Percentiles rank a stretch among this genome's conserved stretches.
Evolutionary conservation across 2,113 vertebrate species (phyloP).

Genomic region (Cygnus atratus): DNA sequence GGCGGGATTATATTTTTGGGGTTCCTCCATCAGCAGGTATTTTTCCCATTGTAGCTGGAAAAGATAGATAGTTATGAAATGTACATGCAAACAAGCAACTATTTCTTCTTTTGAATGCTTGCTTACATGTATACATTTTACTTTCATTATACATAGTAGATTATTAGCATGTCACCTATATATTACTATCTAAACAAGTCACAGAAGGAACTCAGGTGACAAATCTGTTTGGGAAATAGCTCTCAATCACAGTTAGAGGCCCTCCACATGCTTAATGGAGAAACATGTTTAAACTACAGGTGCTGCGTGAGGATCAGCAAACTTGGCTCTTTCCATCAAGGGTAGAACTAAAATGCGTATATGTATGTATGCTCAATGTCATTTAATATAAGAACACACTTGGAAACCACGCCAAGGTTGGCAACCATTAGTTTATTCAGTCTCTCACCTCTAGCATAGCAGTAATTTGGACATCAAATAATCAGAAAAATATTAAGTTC

Average conservation of each 20-base stretch:
- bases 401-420: background rate
- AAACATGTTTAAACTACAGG: background rate
- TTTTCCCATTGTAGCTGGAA: background rate
- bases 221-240: background rate
- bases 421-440: background rate
- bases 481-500: background rate
- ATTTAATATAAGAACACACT: background rate
- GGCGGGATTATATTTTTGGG: background rate
- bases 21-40: background rate
- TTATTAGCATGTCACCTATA: no score
- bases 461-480: background rate
- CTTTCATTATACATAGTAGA: background rate
- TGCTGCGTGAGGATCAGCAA: background rate
- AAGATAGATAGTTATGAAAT: background rate
- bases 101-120: background rate
- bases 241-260: background rate
- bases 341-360: background rate
- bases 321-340: background rate
- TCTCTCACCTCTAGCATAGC: background rate
- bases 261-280: background rate
- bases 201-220: background rate
- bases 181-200: background rate
- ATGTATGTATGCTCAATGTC: background rate
- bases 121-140: background rate
- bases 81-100: background rate